These are phyloP conservation scores for Trichoplax adhaerens DNA, from an alignment of 37 sponge, comb jelly and placozoan genomes.

Conservation along the genomic window DNA sequence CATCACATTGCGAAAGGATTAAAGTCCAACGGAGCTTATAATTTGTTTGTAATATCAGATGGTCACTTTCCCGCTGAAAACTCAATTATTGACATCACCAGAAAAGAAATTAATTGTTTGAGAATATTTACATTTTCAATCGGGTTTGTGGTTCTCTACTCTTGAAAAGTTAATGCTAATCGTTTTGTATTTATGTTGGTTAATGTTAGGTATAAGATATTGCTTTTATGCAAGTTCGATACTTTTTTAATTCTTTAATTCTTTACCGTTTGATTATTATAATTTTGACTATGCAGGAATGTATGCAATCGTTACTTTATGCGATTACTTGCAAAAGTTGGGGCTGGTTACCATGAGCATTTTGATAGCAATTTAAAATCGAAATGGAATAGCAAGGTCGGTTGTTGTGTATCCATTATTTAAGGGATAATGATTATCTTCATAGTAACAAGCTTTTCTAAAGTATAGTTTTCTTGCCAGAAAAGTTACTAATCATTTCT, in stretches of 20 bases:
- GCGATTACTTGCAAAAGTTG: slow-evolving; percentile 63
- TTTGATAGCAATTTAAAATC: slow-evolving; percentile 76
- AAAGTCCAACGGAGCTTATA: slow-evolving; percentile 18
- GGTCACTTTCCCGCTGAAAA: slow-evolving; percentile 77
- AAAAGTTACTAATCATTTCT: too few species aligned
- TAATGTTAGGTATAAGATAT: background rate
- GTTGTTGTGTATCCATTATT: background rate
- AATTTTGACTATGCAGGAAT: background rate
- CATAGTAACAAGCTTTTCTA: background rate
- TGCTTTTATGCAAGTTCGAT: background rate
- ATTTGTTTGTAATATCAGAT: slow-evolving; percentile 70
- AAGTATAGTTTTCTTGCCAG: too few species aligned
- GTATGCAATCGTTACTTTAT: slow-evolving; percentile 63
- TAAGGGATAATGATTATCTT: background rate
- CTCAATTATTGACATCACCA: slow-evolving; percentile 34
- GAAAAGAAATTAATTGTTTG: slow-evolving; percentile 11
- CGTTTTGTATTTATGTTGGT: too few species aligned
- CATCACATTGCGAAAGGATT: slow-evolving; percentile 25
- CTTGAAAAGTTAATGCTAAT: too few species aligned
- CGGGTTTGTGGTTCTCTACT: slow-evolving; percentile 14
- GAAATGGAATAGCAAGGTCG: slow-evolving; percentile 70
- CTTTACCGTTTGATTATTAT: background rate
- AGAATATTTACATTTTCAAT: slow-evolving; percentile 65
- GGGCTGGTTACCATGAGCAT: slow-evolving; percentile 63
- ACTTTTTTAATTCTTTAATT: background rate